phyloP scores from a whole-genome alignment of 1,140 invertebrate species.

The Heliconius eleuchia region DNA sequence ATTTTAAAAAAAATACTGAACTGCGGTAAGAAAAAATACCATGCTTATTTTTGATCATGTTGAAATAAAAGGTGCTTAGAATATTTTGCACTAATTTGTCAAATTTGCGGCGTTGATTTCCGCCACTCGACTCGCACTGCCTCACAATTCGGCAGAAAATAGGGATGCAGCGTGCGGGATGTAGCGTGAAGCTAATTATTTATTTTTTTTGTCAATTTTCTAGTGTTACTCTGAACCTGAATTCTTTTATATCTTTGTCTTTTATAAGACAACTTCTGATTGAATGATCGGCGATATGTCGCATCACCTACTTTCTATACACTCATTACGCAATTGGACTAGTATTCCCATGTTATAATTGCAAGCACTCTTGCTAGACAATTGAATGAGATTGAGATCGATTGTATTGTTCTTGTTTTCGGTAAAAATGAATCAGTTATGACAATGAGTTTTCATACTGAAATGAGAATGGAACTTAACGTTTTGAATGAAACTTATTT shows the following conservation, averaged over 20 bases:
- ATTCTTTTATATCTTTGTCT: neutral
- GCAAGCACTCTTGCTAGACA: conserved; percentile 41
- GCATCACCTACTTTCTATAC: conserved; percentile 45
- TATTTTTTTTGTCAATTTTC: neutral
- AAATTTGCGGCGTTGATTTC: neutral
- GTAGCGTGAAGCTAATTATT: too few species aligned
- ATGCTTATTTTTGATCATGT: neutral
- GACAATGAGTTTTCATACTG: neutral
- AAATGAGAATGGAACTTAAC: neutral
- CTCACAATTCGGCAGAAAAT: too few species aligned
- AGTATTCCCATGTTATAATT: conserved; percentile 48
- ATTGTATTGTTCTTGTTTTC: conserved; percentile 44
- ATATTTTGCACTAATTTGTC: neutral
- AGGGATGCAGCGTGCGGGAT: too few species aligned
- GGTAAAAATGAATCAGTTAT: conserved; percentile 22
- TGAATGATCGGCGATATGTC: conserved; percentile 15
- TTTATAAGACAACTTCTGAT: neutral
- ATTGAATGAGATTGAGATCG: conserved; percentile 38
- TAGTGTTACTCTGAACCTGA: neutral
- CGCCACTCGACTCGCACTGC: too few species aligned
- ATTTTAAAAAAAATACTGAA: neutral
- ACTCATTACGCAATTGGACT: conserved; percentile 44
- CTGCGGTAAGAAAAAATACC: neutral
- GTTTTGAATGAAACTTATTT: neutral
- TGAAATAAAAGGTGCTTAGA: neutral